phyloP scores from a whole-genome alignment of 1,140 invertebrate genomes.

The Rhopalosiphum maidis region DNA sequence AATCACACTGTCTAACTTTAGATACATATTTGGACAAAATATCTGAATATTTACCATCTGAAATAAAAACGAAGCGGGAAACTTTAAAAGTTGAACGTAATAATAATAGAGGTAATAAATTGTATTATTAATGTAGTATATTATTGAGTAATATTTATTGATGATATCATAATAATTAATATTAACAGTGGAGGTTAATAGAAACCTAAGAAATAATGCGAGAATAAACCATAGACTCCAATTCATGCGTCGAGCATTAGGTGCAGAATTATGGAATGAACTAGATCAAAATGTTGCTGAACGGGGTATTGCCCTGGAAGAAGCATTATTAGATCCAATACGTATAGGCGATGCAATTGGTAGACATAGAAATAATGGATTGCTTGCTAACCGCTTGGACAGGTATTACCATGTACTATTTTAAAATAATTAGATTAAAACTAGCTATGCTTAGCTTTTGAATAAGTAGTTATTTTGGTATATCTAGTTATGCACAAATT shows the following conservation, averaged over 20 bases:
- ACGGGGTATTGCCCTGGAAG: slow-evolving; percentile 12
- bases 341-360: slow-evolving; percentile 21
- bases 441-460: neutral
- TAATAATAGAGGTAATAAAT: slow-evolving; percentile 28
- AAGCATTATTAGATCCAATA: slow-evolving; percentile 39
- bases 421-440: neutral
- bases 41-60: slow-evolving; percentile 20
- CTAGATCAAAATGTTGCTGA: neutral
- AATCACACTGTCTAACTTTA: slow-evolving; percentile 32
- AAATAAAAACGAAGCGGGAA: slow-evolving; percentile 24
- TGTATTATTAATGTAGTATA: neutral
- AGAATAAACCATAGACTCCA: neutral
- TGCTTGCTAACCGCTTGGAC: slow-evolving; percentile 7
- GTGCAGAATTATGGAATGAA: neutral
- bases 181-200: neutral
- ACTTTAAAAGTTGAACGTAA: slow-evolving; percentile 6
- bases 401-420: neutral
- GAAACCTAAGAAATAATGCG: neutral
- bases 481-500: neutral
- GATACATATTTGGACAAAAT: slow-evolving; percentile 48
- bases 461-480: neutral
- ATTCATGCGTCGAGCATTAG: neutral
- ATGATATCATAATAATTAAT: neutral
- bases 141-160: neutral
- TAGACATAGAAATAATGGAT: slow-evolving; percentile 42